A percentile compares a stretch with the other conserved stretches of the same genome.
phyloP scores from a whole-genome alignment of 2,113 vertebrate species.

The Burhinus bistriatus region DNA sequence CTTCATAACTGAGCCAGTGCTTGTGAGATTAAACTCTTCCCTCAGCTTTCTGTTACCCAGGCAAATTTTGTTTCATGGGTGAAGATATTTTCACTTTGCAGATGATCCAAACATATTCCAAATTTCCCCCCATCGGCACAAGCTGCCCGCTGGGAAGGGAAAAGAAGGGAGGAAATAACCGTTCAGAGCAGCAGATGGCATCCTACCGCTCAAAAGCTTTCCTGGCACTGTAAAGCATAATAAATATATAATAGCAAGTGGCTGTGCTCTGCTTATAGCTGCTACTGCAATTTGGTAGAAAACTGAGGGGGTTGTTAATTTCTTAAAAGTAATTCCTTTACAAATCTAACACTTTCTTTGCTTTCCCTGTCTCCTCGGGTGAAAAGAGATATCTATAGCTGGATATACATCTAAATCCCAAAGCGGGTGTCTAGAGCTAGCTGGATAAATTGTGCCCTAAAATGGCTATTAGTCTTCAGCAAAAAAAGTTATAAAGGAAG shows the following conservation, averaged over 20 bases:
- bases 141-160: not conserved
- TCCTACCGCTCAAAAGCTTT: conserved; percentile 30
- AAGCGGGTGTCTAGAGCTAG: rapidly evolving
- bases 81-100: not conserved
- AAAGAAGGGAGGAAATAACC: not conserved
- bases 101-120: not conserved
- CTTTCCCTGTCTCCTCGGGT: not conserved
- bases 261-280: not conserved
- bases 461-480: not conserved
- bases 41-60: not conserved
- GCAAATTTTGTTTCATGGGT: not conserved
- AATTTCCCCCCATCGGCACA: not conserved
- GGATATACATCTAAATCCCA: too few species aligned
- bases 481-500: not conserved
- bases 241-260: not conserved
- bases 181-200: conserved; percentile 57
- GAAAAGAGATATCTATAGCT: not conserved
- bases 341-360: not conserved
- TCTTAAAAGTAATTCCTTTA: not conserved
- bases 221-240: not conserved
- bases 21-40: not conserved
- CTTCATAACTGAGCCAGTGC: not conserved
- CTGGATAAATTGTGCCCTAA: not conserved
- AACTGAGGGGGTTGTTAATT: not conserved
- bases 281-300: not conserved